Evolutionary conservation across 1,140 invertebrate species (phyloP), one percentile per base, ranked within the genome.

Genomic region (Macrotrachela quadricornifera): DNA sequence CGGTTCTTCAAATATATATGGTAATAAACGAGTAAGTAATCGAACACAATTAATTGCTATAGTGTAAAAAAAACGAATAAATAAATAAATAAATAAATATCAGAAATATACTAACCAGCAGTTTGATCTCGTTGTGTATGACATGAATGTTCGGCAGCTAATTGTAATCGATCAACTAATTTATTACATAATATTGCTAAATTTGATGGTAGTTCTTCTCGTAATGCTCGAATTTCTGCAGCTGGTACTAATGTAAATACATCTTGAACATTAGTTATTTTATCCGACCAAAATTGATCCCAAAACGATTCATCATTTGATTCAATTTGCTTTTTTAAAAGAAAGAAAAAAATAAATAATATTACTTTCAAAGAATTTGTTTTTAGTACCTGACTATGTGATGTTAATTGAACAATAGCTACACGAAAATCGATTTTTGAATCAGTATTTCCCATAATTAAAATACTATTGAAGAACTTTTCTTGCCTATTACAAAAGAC

Each of bases 271-370:
- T 78, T 83, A 2, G 84, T 84, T 3, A 86, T 80, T 68, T 83
- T 87, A 59, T 94, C 88, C 48, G 82, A 83, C 90, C 91, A 96
- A 67, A 99, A 95, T 67, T 97, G 90, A 64, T 92, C 85, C 92
- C 92, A 99, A 67, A 97, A 97, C 56, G 76, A 76, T 60, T 95
- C 85, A 30, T 30, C 21, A 30, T 30, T 30, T 2, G 21, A 30
- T 30, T 30, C 21, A 30, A 30, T 30, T 30, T 30, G 21, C 21
- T 30, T 62, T 30, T 30, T 30, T n/a, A n/a, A 30, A 8, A 30
- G 8, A 4, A 4, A 2, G 3, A 30, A 30, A 30, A 4, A 30
- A 30, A 30, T 8, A 30, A 4, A 30, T 30, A 8, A 30, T 4
- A 8, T 30, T 30, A 30, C 8, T 30, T 30, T 30, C 8, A 30